These are phyloP conservation scores for Bacillus rossius DNA, from an alignment of 1,140 invertebrate genomes.

Conservation along the genomic window DNA sequence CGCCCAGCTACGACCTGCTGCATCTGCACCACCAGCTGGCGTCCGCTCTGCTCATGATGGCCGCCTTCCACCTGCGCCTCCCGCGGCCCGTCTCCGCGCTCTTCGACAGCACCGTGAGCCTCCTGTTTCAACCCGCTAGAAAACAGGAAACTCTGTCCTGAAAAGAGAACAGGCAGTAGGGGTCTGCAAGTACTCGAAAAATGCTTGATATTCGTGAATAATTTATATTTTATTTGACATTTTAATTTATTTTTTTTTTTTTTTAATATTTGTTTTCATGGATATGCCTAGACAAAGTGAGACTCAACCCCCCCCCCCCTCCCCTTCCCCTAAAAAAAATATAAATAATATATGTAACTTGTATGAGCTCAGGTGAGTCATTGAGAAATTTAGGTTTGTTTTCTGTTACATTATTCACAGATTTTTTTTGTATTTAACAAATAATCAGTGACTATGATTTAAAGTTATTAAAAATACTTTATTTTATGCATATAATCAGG, in stretches of 20 bases:
- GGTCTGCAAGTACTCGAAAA: not conserved
- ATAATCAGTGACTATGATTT: too few relatives aligned
- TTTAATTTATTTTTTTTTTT: constrained; percentile 1
- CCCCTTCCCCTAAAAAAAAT: too few relatives aligned
- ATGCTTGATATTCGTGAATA: too few relatives aligned
- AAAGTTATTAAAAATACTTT: too few relatives aligned
- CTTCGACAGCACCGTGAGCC: constrained; percentile 64
- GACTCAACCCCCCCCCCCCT: too few relatives aligned
- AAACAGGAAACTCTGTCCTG: not conserved
- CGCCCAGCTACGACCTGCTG: constrained; percentile 67
- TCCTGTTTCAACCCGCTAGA: constrained; percentile 25
- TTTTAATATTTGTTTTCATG: not conserved
- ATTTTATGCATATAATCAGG: too few relatives aligned
- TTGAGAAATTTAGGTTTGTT: too few relatives aligned
- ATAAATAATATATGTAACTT: too few relatives aligned
- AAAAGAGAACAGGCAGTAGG: not conserved
- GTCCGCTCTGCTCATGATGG: constrained; percentile 68
- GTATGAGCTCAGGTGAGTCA: too few relatives aligned
- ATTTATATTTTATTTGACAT: constrained; percentile 14
- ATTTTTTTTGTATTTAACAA: too few relatives aligned
- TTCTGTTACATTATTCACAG: too few relatives aligned
- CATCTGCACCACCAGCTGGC: constrained; percentile 73
- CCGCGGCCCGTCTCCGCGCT: constrained; percentile 65
- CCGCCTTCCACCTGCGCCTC: constrained; percentile 68
- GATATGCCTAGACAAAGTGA: not conserved